Evolutionary conservation across 2,888 invertebrate species (phyloP).

Genomic region (Strigamia crassipes): DNA sequence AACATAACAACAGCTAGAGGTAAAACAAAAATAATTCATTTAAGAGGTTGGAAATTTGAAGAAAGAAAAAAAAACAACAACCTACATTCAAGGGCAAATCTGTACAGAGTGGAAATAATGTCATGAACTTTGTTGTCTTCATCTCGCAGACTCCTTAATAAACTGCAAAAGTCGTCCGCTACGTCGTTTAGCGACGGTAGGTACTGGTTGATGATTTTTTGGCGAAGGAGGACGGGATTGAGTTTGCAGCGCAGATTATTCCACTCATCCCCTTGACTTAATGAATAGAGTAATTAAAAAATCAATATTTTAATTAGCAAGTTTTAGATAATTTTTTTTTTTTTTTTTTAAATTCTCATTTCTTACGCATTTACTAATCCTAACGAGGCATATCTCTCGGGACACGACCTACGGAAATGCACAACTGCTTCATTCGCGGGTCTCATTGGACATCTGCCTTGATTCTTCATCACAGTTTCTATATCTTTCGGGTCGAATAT

Average conservation of each 20-base stretch:
- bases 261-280: slow-evolving; percentile 53
- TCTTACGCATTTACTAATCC: slow-evolving; percentile 53
- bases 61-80: slow-evolving; percentile 47
- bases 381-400: slow-evolving; percentile 52
- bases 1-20: slow-evolving; percentile 56
- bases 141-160: slow-evolving; percentile 45
- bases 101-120: slow-evolving; percentile 52
- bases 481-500: slow-evolving; percentile 54
- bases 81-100: slow-evolving; percentile 53
- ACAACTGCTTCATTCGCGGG: slow-evolving; percentile 53
- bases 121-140: slow-evolving; percentile 50
- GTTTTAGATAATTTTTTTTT: background rate
- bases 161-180: slow-evolving; percentile 52
- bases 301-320: background rate
- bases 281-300: background rate
- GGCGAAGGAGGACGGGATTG: slow-evolving; percentile 51
- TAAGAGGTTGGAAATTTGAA: background rate
- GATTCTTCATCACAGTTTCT: slow-evolving; percentile 52
- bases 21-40: background rate
- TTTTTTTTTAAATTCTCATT: background rate
- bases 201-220: slow-evolving; percentile 49
- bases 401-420: slow-evolving; percentile 51
- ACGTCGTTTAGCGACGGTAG: slow-evolving; percentile 51
- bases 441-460: slow-evolving; percentile 53
- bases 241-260: slow-evolving; percentile 51